These are phyloP conservation scores for Automeris io DNA, from an alignment of 2,888 invertebrate species.

Conservation along the genomic window DNA sequence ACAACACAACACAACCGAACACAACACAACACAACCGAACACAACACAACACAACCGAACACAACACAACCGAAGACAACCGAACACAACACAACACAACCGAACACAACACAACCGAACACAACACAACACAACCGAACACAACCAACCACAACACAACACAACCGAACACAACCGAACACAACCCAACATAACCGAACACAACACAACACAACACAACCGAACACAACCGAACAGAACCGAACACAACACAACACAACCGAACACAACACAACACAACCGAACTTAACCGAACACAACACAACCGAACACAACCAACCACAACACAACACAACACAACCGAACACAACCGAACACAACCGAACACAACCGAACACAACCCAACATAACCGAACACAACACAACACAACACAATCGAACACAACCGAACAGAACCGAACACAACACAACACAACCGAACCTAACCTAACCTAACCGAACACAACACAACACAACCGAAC, in stretches of 20 bases:
- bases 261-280: slow-evolving; percentile 16
- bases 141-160: too few relatives aligned
- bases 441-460: too few relatives aligned
- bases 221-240: slow-evolving; percentile 19
- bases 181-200: too few relatives aligned
- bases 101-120: slow-evolving; percentile 19
- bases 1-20: slow-evolving; percentile 13
- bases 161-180: too few relatives aligned
- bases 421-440: slow-evolving; percentile 18
- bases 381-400: too few relatives aligned
- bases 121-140: slow-evolving; percentile 18
- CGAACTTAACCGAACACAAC: too few relatives aligned
- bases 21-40: slow-evolving; percentile 15
- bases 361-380: slow-evolving; percentile 20
- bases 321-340: too few relatives aligned
- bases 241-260: slow-evolving; percentile 16
- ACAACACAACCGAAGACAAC: slow-evolving; percentile 16
- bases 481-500: too few relatives aligned
- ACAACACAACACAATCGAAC: too few relatives aligned
- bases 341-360: slow-evolving; percentile 17
- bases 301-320: too few relatives aligned
- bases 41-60: slow-evolving; percentile 17
- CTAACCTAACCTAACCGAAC: too few relatives aligned
- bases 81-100: slow-evolving; percentile 15
- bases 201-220: too few relatives aligned